These are phyloP conservation scores for Tillus elongatus DNA, from an alignment of 2,888 invertebrate genomes.

Conservation along the genomic window DNA sequence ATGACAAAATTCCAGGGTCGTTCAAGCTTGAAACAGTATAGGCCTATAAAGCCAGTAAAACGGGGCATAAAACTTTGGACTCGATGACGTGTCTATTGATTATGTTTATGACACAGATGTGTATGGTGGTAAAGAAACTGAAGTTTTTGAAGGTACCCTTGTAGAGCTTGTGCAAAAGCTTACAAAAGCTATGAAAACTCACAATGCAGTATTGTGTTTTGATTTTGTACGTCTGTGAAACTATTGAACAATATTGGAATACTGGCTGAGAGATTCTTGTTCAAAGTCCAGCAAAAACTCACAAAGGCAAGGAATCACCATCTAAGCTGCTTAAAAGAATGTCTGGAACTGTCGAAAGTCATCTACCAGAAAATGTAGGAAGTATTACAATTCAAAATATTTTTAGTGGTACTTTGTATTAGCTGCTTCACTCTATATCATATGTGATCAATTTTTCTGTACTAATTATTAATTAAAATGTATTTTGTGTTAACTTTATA, in stretches of 20 bases:
- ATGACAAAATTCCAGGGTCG: slow-evolving; percentile 11
- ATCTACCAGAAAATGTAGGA: too few relatives aligned
- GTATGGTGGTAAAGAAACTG: not conserved
- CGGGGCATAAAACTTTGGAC: slow-evolving; percentile 5
- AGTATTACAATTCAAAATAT: too few relatives aligned
- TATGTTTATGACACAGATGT: slow-evolving; percentile 1
- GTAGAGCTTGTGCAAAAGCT: not conserved
- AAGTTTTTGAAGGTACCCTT: not conserved
- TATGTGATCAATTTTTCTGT: too few relatives aligned
- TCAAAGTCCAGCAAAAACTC: too few relatives aligned
- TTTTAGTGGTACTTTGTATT: too few relatives aligned
- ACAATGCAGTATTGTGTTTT: not conserved
- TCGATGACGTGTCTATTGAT: not conserved
- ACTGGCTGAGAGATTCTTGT: too few relatives aligned
- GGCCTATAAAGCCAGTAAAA: slow-evolving; percentile 10
- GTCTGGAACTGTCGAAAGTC: too few relatives aligned
- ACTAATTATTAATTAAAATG: too few relatives aligned
- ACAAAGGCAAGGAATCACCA: too few relatives aligned
- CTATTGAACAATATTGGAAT: not conserved
- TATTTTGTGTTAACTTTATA: too few relatives aligned
- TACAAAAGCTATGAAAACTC: not conserved
- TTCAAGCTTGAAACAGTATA: slow-evolving; percentile 11
- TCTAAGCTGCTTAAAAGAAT: too few relatives aligned
- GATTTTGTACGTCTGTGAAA: not conserved
- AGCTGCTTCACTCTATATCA: too few relatives aligned